A percentile compares a stretch with the other conserved stretches of the same genome.
phyloP scores from a whole-genome alignment of 2,888 invertebrate species.

The Machimus rusticus region DNA sequence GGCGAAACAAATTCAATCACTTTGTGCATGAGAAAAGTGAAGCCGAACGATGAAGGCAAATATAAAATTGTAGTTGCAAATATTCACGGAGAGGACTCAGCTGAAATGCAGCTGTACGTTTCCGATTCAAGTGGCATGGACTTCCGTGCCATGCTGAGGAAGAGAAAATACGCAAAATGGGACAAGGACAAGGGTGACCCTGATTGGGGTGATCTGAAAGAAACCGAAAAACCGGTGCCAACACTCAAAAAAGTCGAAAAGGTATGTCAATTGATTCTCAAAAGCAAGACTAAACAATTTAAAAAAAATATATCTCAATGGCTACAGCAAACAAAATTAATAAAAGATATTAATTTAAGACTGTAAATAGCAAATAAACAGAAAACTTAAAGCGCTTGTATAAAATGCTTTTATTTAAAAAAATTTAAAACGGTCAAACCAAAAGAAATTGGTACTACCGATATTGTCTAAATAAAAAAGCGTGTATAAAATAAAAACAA shows the following conservation, averaged over 20 bases:
- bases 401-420: background rate
- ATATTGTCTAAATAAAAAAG: background rate
- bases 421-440: background rate
- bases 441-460: background rate
- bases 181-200: conserved; percentile 88
- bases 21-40: conserved; percentile 93
- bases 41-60: conserved; percentile 96
- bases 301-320: background rate
- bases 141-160: conserved; percentile 97
- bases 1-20: conserved; percentile 92
- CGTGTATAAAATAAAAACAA: background rate
- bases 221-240: conserved; percentile 85
- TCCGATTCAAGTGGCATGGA: conserved; percentile 98
- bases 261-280: conserved; percentile 68
- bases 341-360: background rate
- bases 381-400: background rate
- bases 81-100: conserved; percentile 93
- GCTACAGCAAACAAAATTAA: background rate
- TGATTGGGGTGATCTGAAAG: conserved; percentile 93
- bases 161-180: conserved; percentile 95
- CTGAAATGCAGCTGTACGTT: conserved; percentile 95
- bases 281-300: background rate
- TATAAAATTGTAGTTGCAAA: conserved; percentile 94
- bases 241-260: conserved; percentile 91
- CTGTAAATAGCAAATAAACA: background rate